Percentiles rank a stretch among this genome's conserved stretches.
These are phyloP conservation scores for Cheilosia impressa DNA, from an alignment of 2,888 invertebrate species.

Conservation along the genomic window DNA sequence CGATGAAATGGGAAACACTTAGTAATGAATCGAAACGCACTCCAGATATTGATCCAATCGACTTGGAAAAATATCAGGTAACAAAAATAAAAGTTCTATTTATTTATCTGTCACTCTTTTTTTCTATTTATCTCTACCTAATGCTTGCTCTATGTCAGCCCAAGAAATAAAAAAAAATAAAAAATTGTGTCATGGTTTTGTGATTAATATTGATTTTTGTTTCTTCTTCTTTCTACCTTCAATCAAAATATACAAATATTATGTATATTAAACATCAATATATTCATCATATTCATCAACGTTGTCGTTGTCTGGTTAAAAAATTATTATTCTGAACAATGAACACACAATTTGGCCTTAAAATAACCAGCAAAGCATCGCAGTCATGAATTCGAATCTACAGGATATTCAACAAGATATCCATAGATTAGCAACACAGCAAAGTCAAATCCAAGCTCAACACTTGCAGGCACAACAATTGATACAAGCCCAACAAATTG, in stretches of 20 bases:
- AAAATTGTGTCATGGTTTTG: conserved; percentile 8
- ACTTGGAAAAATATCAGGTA: conserved; percentile 92
- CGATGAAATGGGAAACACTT: conserved; percentile 87
- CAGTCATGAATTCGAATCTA: conserved; percentile 93
- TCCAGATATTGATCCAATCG: conserved; percentile 91
- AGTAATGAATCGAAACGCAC: conserved; percentile 87
- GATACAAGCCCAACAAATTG: conserved; percentile 85
- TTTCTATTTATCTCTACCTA: conserved; percentile 50
- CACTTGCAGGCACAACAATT: conserved; percentile 86
- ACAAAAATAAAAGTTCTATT: conserved; percentile 49
- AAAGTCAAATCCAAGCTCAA: conserved; percentile 88
- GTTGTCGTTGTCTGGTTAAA: conserved; percentile 23
- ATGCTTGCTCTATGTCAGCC: conserved; percentile 62
- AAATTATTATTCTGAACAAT: conserved; percentile 5
- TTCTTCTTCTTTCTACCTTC: conserved; percentile 21
- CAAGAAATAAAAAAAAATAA: conserved; percentile 22
- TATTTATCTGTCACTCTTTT: conserved; percentile 40
- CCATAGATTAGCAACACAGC: conserved; percentile 93
- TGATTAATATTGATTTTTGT: conserved; percentile 50
- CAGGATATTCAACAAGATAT: conserved; percentile 97
- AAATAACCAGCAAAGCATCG: conserved; percentile 83
- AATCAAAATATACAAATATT: conserved; percentile 8
- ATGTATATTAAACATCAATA: conserved; percentile 7
- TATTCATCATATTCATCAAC: conserved; percentile 17
- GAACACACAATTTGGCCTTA: conserved; percentile 19